These are phyloP conservation scores for Lepidochitona cinerea DNA, from an alignment of 2,888 invertebrate genomes.

Conservation along the genomic window DNA sequence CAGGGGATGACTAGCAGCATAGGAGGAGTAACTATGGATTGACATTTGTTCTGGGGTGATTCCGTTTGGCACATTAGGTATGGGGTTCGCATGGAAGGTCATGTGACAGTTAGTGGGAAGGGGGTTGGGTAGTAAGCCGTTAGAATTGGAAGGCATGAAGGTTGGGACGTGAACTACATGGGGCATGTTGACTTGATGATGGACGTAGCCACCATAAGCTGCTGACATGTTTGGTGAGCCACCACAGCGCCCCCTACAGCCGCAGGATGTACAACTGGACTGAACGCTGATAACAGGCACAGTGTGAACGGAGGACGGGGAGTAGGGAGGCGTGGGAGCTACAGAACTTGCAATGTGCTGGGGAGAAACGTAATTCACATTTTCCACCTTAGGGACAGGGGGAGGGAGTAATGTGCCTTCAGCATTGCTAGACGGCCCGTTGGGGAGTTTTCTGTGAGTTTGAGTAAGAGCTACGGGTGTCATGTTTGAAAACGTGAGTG, in stretches of 20 bases:
- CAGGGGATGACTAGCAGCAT: neutral
- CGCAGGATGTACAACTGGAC: slow-evolving; percentile 38
- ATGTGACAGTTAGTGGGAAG: neutral
- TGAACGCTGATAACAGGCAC: slow-evolving; percentile 16
- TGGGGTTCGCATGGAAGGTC: neutral
- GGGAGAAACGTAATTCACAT: neutral
- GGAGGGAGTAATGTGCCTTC: slow-evolving; percentile 6
- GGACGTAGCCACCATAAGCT: neutral
- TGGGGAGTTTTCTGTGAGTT: neutral
- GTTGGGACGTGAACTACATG: slow-evolving; percentile 8
- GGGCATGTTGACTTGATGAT: neutral
- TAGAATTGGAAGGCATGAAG: slow-evolving; percentile 12
- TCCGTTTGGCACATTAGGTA: slow-evolving; percentile 35
- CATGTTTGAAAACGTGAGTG: neutral
- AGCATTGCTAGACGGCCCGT: neutral
- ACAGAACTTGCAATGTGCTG: slow-evolving; percentile 11
- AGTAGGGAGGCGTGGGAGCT: slow-evolving; percentile 18
- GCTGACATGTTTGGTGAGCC: neutral
- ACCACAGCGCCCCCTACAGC: slow-evolving; percentile 37
- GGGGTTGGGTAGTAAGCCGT: slow-evolving; percentile 12
- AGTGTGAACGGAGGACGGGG: slow-evolving; percentile 21
- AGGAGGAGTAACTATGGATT: slow-evolving; percentile 15
- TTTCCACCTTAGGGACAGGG: slow-evolving; percentile 27
- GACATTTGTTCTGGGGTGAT: slow-evolving; percentile 34
- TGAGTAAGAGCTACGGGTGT: neutral